These are phyloP conservation scores for Ceratotherium simum DNA, from an alignment of 2,113 vertebrate genomes.

Conservation along the genomic window DNA sequence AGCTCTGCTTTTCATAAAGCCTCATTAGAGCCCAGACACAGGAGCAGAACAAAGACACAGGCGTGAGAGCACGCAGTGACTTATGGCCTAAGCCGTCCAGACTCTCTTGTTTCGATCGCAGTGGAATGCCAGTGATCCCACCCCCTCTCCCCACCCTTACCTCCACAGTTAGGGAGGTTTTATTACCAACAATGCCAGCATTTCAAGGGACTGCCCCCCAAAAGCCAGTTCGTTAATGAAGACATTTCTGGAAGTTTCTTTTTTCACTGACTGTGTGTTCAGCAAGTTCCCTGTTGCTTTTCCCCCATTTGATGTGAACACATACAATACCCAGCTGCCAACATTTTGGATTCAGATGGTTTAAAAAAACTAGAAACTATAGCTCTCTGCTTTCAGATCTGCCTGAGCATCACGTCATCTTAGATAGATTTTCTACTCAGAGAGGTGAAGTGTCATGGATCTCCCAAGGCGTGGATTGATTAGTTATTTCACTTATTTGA, in stretches of 20 bases:
- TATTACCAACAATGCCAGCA: slow-evolving; percentile 39
- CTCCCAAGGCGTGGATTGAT: background rate
- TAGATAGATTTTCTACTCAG: background rate
- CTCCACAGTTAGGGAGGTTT: background rate
- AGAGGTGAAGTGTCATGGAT: background rate
- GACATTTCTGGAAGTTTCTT: slow-evolving; percentile 70
- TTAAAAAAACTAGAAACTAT: slow-evolving; percentile 24
- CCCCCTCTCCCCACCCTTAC: background rate
- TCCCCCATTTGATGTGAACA: slow-evolving; percentile 34
- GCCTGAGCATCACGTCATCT: background rate
- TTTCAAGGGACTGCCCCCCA: slow-evolving; percentile 42
- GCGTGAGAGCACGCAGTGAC: background rate
- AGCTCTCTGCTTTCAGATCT: background rate
- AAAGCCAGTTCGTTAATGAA: slow-evolving; percentile 64
- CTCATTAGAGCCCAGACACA: slow-evolving; percentile 58
- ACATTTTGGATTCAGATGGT: background rate
- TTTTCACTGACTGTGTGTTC: slow-evolving; percentile 32
- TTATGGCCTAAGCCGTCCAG: background rate
- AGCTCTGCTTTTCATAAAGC: slow-evolving; percentile 51
- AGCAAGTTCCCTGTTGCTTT: slow-evolving; percentile 15
- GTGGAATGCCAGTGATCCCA: background rate
- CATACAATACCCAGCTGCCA: slow-evolving; percentile 21
- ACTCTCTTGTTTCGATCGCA: background rate
- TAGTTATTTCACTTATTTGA: slow-evolving; percentile 26
- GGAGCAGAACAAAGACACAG: background rate